Base-by-base conservation (phyloP, 2,113 vertebrate species). In the Ochotona princeps region DNA sequence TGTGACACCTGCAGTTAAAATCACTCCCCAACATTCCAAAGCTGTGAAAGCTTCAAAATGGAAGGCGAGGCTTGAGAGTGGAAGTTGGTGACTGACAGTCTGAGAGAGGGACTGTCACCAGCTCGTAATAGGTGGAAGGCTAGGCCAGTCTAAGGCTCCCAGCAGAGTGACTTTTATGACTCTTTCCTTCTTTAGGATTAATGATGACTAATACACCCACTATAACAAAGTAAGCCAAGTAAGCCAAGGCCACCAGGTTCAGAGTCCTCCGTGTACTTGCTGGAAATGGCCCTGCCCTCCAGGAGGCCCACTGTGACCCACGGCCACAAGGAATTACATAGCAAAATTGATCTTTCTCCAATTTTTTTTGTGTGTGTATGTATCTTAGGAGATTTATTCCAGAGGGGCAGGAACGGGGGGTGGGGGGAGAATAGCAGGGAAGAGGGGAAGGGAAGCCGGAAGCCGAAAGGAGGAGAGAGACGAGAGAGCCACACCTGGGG, bases 221-320 rank as follows among this genome's bases (percentile, higher is more conserved):
- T 69, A 72, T 80, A 69, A 63, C 10, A 90, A 82, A 67, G 44
- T n/a, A n/a, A n/a, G n/a, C n/a, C 85, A 78, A 93, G 23, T 35
- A 83, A 70, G 26, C 60, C n/a, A 87, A 66, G 44, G 25, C 26
- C 72, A 44, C 23, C 30, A 83, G 76, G 66, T 63, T 70, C 47
- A 87, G 0, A 66, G 28, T 61, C 66, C 57, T 66, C 30, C 85
- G 20, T 44, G 74, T 9, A 35, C 9, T 67, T 88, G 23, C 5
- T 86, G 7, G 47, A 57, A 70, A 65, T 75, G 32, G 80, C 4
- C 67, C 51, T 82, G 7, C 44, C 32, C 17, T 17, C 72, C 38
- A 83, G 70, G 76, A 38, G 61, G 14, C 60, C 32, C 83, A 7
- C 30, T 57, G 23, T 32, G 23, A 54, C 44, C 83, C 17, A 15